These are phyloP conservation scores for Epinotia ramella DNA, from an alignment of 2,888 invertebrate species.

Conservation along the genomic window DNA sequence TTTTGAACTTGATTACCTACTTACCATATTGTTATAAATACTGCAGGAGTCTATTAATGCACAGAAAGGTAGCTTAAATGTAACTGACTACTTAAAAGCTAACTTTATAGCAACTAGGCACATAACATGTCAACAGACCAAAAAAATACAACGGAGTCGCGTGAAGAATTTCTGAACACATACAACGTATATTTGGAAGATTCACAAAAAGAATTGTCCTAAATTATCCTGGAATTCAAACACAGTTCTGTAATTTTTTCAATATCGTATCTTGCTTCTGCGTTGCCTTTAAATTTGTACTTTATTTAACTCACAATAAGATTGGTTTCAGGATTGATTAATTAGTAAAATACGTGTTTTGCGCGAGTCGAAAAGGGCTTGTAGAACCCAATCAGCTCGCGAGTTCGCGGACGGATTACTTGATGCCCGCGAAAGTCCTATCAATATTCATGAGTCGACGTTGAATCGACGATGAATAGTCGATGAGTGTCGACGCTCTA, in stretches of 20 bases:
- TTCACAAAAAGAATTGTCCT: not conserved
- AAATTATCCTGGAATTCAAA: not conserved
- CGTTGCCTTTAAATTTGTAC: not conserved
- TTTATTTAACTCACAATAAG: not conserved
- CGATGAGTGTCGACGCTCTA: constrained; percentile 60
- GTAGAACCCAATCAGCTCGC: constrained; percentile 60
- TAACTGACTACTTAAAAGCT: too few species aligned
- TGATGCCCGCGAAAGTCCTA: constrained; percentile 69
- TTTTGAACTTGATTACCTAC: too few species aligned
- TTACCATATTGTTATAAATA: too few species aligned
- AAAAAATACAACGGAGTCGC: too few species aligned
- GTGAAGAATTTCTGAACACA: too few species aligned
- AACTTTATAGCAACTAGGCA: too few species aligned
- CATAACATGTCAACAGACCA: too few species aligned
- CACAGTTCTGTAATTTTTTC: not conserved
- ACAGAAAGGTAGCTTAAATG: too few species aligned
- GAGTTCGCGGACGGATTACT: constrained; percentile 68
- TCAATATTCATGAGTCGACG: constrained; percentile 76
- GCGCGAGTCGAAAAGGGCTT: constrained; percentile 30
- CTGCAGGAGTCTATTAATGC: too few species aligned
- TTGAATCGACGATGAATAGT: constrained; percentile 71
- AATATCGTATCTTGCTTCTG: not conserved
- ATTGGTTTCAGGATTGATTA: not conserved
- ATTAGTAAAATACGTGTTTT: constrained; percentile 16
- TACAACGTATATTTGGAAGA: too few species aligned